Conservation (phyloP, 1,140 invertebrate genomes). For the Arctopsyche grandis region DNA sequence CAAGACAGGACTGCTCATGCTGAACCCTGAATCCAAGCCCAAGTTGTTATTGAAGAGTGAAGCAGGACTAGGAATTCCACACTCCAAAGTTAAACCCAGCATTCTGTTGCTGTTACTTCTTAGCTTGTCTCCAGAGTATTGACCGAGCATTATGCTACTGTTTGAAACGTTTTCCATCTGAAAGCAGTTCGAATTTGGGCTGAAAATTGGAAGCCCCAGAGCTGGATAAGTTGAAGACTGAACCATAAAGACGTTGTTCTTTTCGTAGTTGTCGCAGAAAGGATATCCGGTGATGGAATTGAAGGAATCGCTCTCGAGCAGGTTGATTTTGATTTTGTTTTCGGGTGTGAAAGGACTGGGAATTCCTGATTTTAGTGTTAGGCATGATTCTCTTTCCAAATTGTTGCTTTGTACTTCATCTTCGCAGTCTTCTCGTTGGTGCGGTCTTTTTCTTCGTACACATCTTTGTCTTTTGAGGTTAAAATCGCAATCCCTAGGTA, state of each 20-base stretch:
- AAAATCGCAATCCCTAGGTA: constrained; percentile 44
- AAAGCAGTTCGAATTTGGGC: constrained; percentile 16
- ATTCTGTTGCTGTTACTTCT: constrained; percentile 36
- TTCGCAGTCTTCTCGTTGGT: constrained; percentile 38
- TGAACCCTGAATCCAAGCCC: constrained; percentile 28
- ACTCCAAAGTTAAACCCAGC: constrained; percentile 51
- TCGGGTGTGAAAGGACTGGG: constrained; percentile 53
- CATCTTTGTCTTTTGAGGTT: constrained; percentile 53
- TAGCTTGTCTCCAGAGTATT: constrained; percentile 45
- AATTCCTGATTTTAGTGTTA: constrained; percentile 51
- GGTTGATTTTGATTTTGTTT: constrained; percentile 32
- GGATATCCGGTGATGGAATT: constrained; percentile 51
- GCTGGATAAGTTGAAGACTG: constrained; percentile 7
- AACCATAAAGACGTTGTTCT: not conserved
- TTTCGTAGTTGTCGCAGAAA: constrained; percentile 30
- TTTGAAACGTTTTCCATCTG: constrained; percentile 36
- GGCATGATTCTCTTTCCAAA: constrained; percentile 43
- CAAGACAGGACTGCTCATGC: constrained; percentile 45
- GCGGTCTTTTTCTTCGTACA: constrained; percentile 48
- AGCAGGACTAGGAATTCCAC: constrained; percentile 51
- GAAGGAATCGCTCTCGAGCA: constrained; percentile 46
- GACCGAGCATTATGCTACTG: constrained; percentile 48
- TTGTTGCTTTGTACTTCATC: constrained; percentile 22
- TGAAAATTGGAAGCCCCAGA: constrained; percentile 1
- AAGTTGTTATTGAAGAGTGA: constrained; percentile 46